Evolutionary conservation across 2,113 vertebrate genomes (phyloP).

Genomic region (Aegypius monachus): DNA sequence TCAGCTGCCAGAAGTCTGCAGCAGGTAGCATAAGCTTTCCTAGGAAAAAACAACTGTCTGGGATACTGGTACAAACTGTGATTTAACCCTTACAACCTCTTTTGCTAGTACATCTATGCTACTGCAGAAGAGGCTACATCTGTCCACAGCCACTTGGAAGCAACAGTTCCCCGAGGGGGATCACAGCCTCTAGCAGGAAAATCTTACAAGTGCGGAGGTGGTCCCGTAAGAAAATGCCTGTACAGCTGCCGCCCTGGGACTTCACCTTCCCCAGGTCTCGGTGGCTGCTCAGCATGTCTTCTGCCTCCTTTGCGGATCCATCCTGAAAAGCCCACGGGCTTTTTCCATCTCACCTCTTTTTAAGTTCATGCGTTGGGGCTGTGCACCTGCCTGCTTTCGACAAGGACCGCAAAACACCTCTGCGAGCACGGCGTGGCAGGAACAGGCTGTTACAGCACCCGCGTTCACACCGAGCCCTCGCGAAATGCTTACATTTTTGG

Average conservation of each 20-base stretch:
- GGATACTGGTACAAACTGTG: background rate
- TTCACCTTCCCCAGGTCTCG: background rate
- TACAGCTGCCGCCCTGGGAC: background rate
- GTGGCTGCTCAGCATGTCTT: background rate
- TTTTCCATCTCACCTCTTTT: background rate
- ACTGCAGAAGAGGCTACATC: background rate
- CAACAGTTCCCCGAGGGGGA: background rate
- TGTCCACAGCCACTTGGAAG: background rate
- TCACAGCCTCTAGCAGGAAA: background rate
- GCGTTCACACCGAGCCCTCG: background rate
- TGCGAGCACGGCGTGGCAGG: background rate
- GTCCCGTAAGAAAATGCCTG: background rate
- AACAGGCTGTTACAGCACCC: accelerated
- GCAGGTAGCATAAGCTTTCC: background rate
- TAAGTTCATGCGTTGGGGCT: background rate
- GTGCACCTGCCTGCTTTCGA: background rate
- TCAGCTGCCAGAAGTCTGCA: background rate
- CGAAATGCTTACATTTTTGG: accelerated
- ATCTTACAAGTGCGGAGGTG: accelerated
- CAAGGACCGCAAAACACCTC: background rate
- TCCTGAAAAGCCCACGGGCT: background rate
- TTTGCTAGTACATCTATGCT: background rate
- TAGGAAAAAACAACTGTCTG: background rate
- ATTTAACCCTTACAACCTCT: background rate
- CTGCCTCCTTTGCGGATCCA: background rate